phyloP scores from a whole-genome alignment of 2,797 vertebrate genomes.

The Epinephelus malabaricus region DNA sequence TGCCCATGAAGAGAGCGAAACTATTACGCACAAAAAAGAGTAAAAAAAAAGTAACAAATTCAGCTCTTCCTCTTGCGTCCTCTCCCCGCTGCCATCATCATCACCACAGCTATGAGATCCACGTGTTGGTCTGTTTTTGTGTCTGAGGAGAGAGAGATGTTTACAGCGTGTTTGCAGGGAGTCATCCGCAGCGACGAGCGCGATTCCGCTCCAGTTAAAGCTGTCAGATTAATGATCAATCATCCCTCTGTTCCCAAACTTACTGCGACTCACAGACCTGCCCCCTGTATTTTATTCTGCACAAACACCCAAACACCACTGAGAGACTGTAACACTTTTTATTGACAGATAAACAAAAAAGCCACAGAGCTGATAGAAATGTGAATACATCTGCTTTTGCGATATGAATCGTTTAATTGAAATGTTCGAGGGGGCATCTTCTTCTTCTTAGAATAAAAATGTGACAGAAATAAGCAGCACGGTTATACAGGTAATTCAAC shows the following conservation, averaged over 20 bases:
- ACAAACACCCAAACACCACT: neutral
- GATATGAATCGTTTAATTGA: constrained; percentile 33
- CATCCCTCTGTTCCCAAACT: neutral
- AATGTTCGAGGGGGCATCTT: constrained; percentile 39
- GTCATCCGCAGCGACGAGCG: constrained; percentile 7
- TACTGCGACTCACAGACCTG: constrained; percentile 7
- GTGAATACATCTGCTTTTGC: constrained; percentile 9
- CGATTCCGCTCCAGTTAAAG: constrained; percentile 71
- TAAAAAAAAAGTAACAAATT: neutral
- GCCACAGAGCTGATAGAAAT: constrained; percentile 52
- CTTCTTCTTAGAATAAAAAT: constrained; percentile 30
- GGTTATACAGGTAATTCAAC: constrained; percentile 47
- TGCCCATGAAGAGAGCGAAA: constrained; percentile 60
- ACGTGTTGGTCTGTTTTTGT: constrained; percentile 7
- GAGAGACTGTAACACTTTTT: constrained; percentile 62
- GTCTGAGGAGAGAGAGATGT: neutral
- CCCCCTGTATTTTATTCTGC: neutral
- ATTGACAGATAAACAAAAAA: constrained; percentile 74
- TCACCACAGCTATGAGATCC: neutral
- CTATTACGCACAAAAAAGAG: neutral
- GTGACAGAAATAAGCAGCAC: constrained; percentile 61
- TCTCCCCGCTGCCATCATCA: neutral
- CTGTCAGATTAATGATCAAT: constrained; percentile 65
- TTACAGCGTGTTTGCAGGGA: constrained; percentile 8
- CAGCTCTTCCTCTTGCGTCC: neutral